A percentile compares a stretch with the other conserved stretches of the same genome.
Evolutionary conservation across 2,113 vertebrate species (phyloP).

Genomic region (Myotis yumanensis): DNA sequence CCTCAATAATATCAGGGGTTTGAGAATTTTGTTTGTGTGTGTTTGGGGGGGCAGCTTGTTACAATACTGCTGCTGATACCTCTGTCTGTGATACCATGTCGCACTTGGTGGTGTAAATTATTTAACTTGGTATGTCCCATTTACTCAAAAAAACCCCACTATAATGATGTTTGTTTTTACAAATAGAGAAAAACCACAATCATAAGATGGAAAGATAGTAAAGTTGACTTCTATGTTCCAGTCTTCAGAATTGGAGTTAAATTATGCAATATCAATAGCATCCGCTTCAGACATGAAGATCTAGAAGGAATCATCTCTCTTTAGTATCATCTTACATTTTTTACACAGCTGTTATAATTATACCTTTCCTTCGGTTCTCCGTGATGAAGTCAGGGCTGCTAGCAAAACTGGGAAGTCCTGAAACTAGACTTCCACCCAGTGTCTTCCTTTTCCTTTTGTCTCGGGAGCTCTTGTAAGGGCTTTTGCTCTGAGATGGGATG

Average conservation of each 20-base stretch:
- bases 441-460: background rate
- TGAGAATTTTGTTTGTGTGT: background rate
- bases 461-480: background rate
- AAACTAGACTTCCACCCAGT: background rate
- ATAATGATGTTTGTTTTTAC: background rate
- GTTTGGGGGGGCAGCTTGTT: background rate
- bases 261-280: background rate
- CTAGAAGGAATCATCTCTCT: background rate
- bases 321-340: background rate
- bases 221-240: background rate
- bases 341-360: background rate
- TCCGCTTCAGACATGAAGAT: background rate
- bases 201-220: background rate
- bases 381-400: background rate
- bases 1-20: background rate
- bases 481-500: background rate
- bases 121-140: background rate
- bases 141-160: background rate
- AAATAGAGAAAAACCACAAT: background rate
- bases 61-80: background rate
- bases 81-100: background rate
- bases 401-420: background rate
- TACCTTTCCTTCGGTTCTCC: background rate
- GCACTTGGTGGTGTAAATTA: background rate
- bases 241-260: background rate